A percentile compares a stretch with the other conserved stretches of the same genome.
Evolutionary conservation across 2,888 invertebrate genomes (phyloP).

Genomic region (Oscheius sp.): DNA sequence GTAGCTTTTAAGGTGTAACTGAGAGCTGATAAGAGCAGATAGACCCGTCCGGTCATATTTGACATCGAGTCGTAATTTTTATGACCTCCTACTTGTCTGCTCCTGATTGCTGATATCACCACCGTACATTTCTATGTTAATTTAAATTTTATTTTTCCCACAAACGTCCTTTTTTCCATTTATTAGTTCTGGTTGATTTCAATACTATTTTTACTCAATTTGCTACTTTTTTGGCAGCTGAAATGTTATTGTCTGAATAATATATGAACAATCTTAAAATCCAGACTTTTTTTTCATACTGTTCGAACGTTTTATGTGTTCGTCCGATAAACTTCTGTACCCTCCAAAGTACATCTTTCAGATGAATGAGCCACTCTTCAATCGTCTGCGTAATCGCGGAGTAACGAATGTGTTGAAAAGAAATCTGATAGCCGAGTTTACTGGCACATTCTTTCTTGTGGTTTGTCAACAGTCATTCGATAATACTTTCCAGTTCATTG

Average conservation of each 20-base stretch:
- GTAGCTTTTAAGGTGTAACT: slow-evolving; percentile 1
- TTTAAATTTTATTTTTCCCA: background rate
- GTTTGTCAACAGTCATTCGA: slow-evolving; percentile 22
- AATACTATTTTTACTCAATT: background rate
- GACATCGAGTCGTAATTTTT: slow-evolving; percentile 2
- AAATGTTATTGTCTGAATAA: background rate
- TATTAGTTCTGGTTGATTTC: background rate
- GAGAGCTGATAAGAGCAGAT: slow-evolving; percentile 2
- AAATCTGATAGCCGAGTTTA: slow-evolving; percentile 52
- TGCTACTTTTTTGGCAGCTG: background rate
- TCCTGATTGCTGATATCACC: background rate
- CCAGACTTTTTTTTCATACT: background rate
- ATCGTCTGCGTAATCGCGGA: slow-evolving; percentile 16
- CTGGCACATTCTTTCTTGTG: slow-evolving; percentile 53
- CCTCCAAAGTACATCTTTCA: background rate
- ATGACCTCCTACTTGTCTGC: slow-evolving; percentile 6
- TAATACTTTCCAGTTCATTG: slow-evolving; percentile 49
- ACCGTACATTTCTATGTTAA: background rate
- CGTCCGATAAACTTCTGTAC: background rate
- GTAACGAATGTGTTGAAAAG: slow-evolving; percentile 28
- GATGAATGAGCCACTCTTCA: slow-evolving; percentile 23
- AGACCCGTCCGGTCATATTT: background rate
- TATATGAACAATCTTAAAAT: background rate
- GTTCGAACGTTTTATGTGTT: background rate
- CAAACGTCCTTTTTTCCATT: background rate